Base-by-base conservation (phyloP, 2,888 invertebrate species). In the Chymomyza fuscimana region DNA sequence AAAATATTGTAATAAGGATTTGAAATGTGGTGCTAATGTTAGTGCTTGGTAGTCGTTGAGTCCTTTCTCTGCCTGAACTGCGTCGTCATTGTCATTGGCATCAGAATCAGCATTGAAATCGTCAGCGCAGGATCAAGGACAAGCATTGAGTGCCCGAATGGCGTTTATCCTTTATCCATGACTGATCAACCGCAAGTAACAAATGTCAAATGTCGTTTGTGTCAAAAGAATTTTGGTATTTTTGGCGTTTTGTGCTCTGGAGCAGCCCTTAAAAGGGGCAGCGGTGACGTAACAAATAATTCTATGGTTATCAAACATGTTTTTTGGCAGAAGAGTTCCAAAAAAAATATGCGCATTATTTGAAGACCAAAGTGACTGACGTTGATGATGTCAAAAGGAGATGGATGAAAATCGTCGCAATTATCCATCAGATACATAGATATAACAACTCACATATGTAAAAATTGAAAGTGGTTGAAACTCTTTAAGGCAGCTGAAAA, bases 151-250 rank as follows among this genome's bases (percentile, higher is more conserved):
- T 46, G 40, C 40, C 40, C 40, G 40, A 46, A 2, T 46, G 60
- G 60, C 86, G 71, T 74, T 83, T 80, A 80, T 80, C 84, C 76
- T 79, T 84, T 74, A 74, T 74, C 78, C 75, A 78, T 79, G 87
- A 70, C 83, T 77, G 82, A 87, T 87, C 86, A 85, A 87, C 80
- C 85, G 86, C 86, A 85, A 87, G 87, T 83, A 87, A 85, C 87
- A 85, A 87, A 85, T 85, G 86, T 83, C 86, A 85, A 83, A 87
- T 85, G 78, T 75, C 78, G 74, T 86, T 78, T 79, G 80, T 87
- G 76, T 86, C 76, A 80, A 76, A 79, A 73, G 79, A 74, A 73
- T 73, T 69, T 76, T 7, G 32, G 9, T 32, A 32, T 32, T 80
- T 70, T 72, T 62, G 56, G 67, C 54, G 58, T 51, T 58, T 46